phyloP scores from a whole-genome alignment of 2,888 invertebrate genomes.

The Colletes collaris region DNA sequence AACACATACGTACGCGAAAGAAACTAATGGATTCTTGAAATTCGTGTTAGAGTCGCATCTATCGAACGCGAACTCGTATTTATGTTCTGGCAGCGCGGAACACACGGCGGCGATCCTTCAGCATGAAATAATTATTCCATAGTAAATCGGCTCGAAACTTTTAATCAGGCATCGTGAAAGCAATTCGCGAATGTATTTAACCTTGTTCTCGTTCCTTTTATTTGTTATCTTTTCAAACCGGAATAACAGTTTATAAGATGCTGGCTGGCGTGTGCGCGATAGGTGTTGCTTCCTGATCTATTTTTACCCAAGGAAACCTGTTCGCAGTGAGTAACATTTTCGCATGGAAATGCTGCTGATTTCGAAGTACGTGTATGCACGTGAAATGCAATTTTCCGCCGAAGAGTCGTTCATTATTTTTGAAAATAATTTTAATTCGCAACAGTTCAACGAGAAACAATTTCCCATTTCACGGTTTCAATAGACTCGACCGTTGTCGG shows the following conservation, averaged over 20 bases:
- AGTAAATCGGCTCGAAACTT: conserved; percentile 4
- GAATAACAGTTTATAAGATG: conserved; percentile 5
- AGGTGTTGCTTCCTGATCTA: conserved; percentile 20
- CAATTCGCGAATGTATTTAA: conserved; percentile 6
- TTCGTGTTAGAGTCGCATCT: no score
- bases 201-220: conserved; percentile 7
- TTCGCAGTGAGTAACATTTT: conserved; percentile 11
- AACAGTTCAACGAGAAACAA: background rate
- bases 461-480: background rate
- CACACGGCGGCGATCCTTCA: background rate
- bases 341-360: conserved; percentile 11
- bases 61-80: no score
- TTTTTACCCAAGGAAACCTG: conserved; percentile 17
- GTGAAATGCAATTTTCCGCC: conserved; percentile 5
- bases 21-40: no score
- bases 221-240: conserved; percentile 4
- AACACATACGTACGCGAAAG: no score
- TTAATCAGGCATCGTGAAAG: conserved; percentile 13
- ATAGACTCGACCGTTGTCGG: background rate
- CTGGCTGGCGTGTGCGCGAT: conserved; percentile 8
- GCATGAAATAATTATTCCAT: background rate
- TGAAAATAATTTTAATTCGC: background rate
- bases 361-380: conserved; percentile 1
- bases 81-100: background rate
- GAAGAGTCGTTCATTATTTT: conserved; percentile 1